Base-by-base conservation (phyloP, 2,888 invertebrate species). In the Helicoverpa assulta region DNA sequence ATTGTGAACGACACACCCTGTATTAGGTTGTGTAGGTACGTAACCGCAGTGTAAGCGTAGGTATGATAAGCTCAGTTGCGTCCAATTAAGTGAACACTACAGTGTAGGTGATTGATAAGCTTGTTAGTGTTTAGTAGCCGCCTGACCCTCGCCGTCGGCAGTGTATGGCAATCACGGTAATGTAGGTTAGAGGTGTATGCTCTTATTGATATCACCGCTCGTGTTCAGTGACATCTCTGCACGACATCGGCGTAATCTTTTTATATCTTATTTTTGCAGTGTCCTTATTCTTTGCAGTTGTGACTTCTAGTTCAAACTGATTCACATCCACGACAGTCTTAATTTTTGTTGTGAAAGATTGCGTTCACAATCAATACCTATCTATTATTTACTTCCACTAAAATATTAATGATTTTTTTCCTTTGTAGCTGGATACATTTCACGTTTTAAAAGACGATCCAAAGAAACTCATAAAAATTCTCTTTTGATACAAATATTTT, bases 71-170 rank as follows among this genome's bases (percentile, higher is more conserved):
- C 58, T 60, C 47, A 51, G 60, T 55, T 14, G 67, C 26, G 67
- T 67, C 59, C 75, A 70, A 81, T 81, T 80, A 71, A 64, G 54
- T 21, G 40, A 54, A 55, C 57, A 37, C 19, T 62, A 63, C 52
- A 40, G 21, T 51, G 33, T 62, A 54, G 6, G 69, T 78, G 61
- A 81, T 81, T 72, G 75, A 78, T 72, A 72, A 61, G 71, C 82
- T 68, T 68, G 72, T 82, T 78, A 78, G 61, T 59, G 63, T 21
- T 65, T 72, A 78, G 65, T 54, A 64, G 63, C 67, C 50, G 43
- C 58, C 63, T 67, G 57, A 54, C 63, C 60, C 60, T 72, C 63
- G 47, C 1, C 47, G 40, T 55, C 8, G 51, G 16, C 63, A 54
- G 18, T 62, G 3, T 64, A 70, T 40, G 57, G 67, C 65, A 76